These are phyloP conservation scores for Macrotis lagotis DNA, from an alignment of 2,113 vertebrate species.

Conservation along the genomic window DNA sequence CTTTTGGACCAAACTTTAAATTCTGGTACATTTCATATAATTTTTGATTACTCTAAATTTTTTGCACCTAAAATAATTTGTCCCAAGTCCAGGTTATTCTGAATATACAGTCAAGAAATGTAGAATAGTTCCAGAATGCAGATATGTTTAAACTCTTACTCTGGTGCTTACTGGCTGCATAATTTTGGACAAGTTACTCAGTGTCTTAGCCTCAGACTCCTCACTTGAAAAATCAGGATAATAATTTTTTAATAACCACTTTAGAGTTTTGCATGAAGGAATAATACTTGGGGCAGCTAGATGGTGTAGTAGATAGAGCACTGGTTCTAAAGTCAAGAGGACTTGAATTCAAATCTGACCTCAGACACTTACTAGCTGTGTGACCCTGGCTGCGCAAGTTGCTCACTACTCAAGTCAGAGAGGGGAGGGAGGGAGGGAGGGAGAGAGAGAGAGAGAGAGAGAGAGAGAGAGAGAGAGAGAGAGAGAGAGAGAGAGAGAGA, in stretches of 20 bases:
- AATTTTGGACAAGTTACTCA: neutral
- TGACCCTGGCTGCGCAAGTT: too few relatives aligned
- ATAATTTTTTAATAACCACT: neutral
- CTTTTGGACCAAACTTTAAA: slow-evolving; percentile 41
- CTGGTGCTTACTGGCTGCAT: neutral
- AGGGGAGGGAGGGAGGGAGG: too few relatives aligned
- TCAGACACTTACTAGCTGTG: too few relatives aligned
- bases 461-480: too few relatives aligned
- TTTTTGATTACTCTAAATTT: slow-evolving; percentile 35
- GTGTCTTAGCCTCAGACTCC: neutral
- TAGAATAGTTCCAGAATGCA: neutral
- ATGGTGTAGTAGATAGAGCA: too few relatives aligned
- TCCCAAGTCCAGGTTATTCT: neutral
- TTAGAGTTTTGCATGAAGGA: neutral
- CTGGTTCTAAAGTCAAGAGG: too few relatives aligned
- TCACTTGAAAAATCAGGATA: neutral
- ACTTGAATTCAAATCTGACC: too few relatives aligned
- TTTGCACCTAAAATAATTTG: slow-evolving; percentile 4
- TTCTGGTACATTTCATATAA: slow-evolving; percentile 19
- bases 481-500: too few relatives aligned
- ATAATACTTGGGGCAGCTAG: neutral
- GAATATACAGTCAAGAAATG: slow-evolving; percentile 32
- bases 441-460: too few relatives aligned
- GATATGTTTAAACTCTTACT: neutral
- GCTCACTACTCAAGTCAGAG: too few relatives aligned